Base-by-base conservation (phyloP, 2,797 vertebrate genomes). In the Florisuga fusca region DNA sequence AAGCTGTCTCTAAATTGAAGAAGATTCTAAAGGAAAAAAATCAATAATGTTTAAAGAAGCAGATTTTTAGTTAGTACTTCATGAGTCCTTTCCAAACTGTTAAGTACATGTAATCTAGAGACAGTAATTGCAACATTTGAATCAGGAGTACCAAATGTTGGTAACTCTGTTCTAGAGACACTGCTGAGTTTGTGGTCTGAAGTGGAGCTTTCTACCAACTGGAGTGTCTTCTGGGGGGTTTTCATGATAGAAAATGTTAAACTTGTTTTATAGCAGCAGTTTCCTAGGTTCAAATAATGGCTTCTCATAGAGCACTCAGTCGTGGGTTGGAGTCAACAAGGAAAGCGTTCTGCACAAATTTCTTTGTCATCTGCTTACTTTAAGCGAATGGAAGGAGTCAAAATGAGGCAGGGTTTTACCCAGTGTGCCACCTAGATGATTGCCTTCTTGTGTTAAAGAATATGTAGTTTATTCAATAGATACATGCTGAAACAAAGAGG, bases 41-140 rank as follows among this genome's bases (percentile, higher is more conserved):
- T 96, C 94, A 96, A 94, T 97, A 91, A 38, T 1, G 0, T 96
- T 96, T 96, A 96, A 97, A 90, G 85, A 95, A 95, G 91, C 89
- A 81, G 83, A 88, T 83, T 96, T 96, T 91, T 80, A 95, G 87
- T 84, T 88, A 89, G 50, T 66, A 79, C 62, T 87, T 94, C 71
- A 84, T 92, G 91, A 59, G 87, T 84, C 33, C 69, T 87, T 95
- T 97, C 93, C 91, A 96, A 89, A 95, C 86, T 81, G 71, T 85
- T 89, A 95, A 95, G 93, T 66, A 92, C 64, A 54, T 95, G 80
- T 79, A 94, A 93, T 87, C 92, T 94, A 92, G 46, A 77, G 53
- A 17, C 43, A 41, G 45, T 91, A 63, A 79, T 72, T 90, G 71
- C 64, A 93, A 83, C 19, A 34, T 63, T 89, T 89, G 67, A 92